Evolutionary conservation across 92 coral and sea anemone genomes (phyloP).

Genomic region (Palythoa grandiflora): DNA sequence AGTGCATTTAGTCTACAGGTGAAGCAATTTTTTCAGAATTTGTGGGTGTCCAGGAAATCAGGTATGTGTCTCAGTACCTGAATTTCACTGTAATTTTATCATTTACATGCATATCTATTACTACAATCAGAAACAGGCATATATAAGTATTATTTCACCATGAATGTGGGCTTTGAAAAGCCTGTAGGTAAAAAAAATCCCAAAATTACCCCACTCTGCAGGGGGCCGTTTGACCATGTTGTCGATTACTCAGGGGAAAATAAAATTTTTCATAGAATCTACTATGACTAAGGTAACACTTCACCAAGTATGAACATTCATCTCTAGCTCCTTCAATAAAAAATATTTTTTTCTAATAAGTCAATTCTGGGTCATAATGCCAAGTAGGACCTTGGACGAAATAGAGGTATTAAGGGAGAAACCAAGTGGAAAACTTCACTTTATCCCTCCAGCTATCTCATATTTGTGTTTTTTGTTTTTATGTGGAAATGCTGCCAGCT

Average conservation of each 20-base stretch:
- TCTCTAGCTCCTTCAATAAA: constrained; percentile 20
- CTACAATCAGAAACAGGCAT: neutral
- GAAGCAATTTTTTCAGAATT: constrained; percentile 1
- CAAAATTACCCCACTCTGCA: constrained; percentile 23
- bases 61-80: neutral
- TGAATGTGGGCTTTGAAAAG: constrained; percentile 8
- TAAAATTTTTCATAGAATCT: constrained; percentile 10
- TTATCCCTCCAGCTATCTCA: too few species aligned
- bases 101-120: neutral
- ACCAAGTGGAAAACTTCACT: neutral
- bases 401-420: neutral
- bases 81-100: neutral
- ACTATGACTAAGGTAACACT: constrained; percentile 27
- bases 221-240: constrained; percentile 35
- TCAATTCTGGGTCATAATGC: neutral
- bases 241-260: constrained; percentile 19
- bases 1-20: constrained; percentile 1
- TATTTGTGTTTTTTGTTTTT: too few species aligned
- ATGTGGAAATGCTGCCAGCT: too few species aligned
- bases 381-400: neutral
- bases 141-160: neutral
- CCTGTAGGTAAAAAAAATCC: constrained; percentile 16
- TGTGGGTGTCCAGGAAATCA: constrained; percentile 1
- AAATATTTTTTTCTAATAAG: constrained; percentile 24
- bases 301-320: constrained; percentile 40